Base-by-base conservation (phyloP, 2,113 vertebrate species). In the Sapayoa aenigma region DNA sequence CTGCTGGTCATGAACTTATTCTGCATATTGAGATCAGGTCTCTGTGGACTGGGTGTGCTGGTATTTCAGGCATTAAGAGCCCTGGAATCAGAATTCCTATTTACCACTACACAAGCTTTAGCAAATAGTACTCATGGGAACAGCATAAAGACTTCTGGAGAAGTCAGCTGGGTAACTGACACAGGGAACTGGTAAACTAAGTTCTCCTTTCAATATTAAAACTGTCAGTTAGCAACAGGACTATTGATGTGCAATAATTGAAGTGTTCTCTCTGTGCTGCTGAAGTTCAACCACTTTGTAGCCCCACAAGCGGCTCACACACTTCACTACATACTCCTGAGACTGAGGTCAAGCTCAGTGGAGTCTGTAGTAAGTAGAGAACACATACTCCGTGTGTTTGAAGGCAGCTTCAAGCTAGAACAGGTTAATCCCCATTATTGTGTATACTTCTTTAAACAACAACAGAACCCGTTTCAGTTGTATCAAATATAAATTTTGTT, bases 1-100 rank as follows among this genome's bases (percentile, higher is more conserved):
- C 96, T 91, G 93, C 60, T 94, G 73, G 94, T 93, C 94, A 88
- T 87, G 89, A 96, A 31, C 23, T 93, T 81, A 52, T 2, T 92
- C 76, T 84, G 92, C 85, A 72, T 74, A 78, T 35, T 94, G 96
- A 97, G 93, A 94, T 94, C 95, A 94, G 71, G 75, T 96, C 97
- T 96, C 97, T 89, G 49, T 55, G 91, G 97, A 97, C 84, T 95
- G 96, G 97, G 97, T 25, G 97, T 97, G 91, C 92, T 96, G 94
- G 95, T 95, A 97, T 98, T 97, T 97, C 94, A 97, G 84, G 95
- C 94, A 97, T 83, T 92, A 95, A 93, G 90, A 95, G 89, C 73
- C 49, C 84, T 90, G 86, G 81, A 96, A 96, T 22, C 33, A 94
- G 92, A 93, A 97, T 96, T 97, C 95, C 79, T 96, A 94, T 95